Base-by-base conservation (phyloP, 2,888 invertebrate genomes). In the Zele albiditarsus region DNA sequence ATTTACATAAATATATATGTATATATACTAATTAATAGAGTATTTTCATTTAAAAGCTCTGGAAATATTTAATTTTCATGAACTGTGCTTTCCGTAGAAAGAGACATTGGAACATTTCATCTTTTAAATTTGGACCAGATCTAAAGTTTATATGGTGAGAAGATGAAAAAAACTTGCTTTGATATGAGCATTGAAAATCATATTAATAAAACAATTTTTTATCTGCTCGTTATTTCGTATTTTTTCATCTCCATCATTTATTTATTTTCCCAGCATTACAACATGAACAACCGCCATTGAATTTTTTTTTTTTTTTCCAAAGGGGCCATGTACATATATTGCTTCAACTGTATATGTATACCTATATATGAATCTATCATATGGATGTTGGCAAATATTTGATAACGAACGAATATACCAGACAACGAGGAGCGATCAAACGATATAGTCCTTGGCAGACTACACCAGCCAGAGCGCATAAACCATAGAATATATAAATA, bases 351-450 rank as follows among this genome's bases (percentile, higher is more conserved):
- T 8, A 12, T 38, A 4, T n/a, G n/a, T 38, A 38, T 38, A 12
- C 38, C 38, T 12, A 33, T 10, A 25, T 42, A n/a, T 49, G 46
- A 23, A 16, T 69, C 25, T 10, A 53, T 53, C 16, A n/a, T 27
- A 25, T 27, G 16, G 25, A 27, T 27, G 25, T 28, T 62, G 42
- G 62, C 60, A 71, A 71, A 71, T 71, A 71, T 71, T 71, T 71
- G 62, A 71, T 33, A 31, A 33, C 58, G 69, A 16, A 27, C 33
- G 58, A 69, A 57, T 58, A 58, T 38, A 33, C 25, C n/a, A 38
- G 69, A 23, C 69, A 69, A 33, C 69, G 20, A 58, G 38, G 58
- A 57, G 31, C 69, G 58, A 69, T 69, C 58, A 20, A 38, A 27
- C 58, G 57, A 58, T 69, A 58, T 58, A 31, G 49, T 12, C 57